Evolutionary conservation across 2,113 vertebrate genomes (phyloP).

Genomic region (Plectropomus leopardus): DNA sequence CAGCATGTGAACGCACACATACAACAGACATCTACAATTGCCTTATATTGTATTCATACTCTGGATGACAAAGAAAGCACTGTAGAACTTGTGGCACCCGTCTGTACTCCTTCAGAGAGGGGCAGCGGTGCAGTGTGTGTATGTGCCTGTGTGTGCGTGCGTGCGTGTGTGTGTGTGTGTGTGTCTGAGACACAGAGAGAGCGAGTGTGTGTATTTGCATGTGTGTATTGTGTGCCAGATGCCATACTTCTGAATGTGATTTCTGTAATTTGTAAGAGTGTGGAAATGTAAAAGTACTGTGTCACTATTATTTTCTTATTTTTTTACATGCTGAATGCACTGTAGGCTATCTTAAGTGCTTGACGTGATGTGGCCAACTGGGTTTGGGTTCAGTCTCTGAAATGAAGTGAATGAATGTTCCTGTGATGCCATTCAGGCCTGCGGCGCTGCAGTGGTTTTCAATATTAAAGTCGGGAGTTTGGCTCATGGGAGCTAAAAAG

Average conservation of each 20-base stretch:
- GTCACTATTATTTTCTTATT: background rate
- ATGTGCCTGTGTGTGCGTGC: constrained; percentile 17
- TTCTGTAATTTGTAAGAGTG: background rate
- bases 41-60: constrained; percentile 74
- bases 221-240: constrained; percentile 21
- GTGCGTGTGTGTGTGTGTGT: background rate
- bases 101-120: constrained; percentile 60
- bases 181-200: background rate
- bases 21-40: constrained; percentile 56
- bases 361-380: constrained; percentile 24
- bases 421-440: background rate
- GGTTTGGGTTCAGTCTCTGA: background rate
- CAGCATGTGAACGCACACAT: background rate
- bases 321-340: constrained; percentile 19
- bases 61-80: constrained; percentile 84
- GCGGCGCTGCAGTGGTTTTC: background rate
- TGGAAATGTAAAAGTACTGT: background rate
- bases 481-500: background rate
- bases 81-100: constrained; percentile 78
- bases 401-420: background rate
- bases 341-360: constrained; percentile 46
- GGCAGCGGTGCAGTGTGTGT: constrained; percentile 56
- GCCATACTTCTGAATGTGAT: background rate
- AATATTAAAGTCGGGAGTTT: background rate
- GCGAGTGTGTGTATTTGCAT: background rate